Conservation (phyloP, 2,888 invertebrate genomes). For the Chelonus formosanus region DNA sequence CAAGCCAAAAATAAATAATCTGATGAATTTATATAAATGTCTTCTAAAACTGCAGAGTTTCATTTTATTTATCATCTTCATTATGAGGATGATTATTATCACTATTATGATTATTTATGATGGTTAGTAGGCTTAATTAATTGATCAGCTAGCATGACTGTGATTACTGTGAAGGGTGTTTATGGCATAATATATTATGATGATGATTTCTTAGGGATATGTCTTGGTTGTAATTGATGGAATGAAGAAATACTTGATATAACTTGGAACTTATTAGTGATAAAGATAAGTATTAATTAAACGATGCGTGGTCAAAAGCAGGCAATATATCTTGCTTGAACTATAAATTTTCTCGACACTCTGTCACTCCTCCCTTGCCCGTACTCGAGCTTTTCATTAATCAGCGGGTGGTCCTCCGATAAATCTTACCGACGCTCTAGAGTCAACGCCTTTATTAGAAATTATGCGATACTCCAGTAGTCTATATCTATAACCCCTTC, state of each 20-base stretch:
- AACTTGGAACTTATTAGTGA: slow-evolving; percentile 1
- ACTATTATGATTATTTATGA: no score
- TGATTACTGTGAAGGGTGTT: no score
- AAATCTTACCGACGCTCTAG: slow-evolving; percentile 39
- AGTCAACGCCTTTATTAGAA: slow-evolving; percentile 43
- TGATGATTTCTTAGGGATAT: no score
- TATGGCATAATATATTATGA: no score
- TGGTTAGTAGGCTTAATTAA: no score
- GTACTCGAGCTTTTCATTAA: slow-evolving; percentile 44
- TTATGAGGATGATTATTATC: no score
- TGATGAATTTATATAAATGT: no score
- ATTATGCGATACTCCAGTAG: slow-evolving; percentile 41
- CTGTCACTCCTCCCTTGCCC: slow-evolving; percentile 39
- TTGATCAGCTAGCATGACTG: no score
- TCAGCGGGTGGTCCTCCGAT: slow-evolving; percentile 44
- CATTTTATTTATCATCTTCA: no score
- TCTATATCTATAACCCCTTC: slow-evolving; percentile 10
- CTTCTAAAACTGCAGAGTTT: no score
- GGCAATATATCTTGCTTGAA: slow-evolving; percentile 30
- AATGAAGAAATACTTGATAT: slow-evolving; percentile 4
- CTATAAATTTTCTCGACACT: slow-evolving; percentile 29
- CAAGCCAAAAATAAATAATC: no score
- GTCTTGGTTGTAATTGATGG: no score
- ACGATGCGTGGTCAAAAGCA: slow-evolving; percentile 13
- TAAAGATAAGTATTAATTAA: slow-evolving; percentile 13